phyloP scores from a whole-genome alignment of 2,888 invertebrate genomes.

The Ennomos erosarius region DNA sequence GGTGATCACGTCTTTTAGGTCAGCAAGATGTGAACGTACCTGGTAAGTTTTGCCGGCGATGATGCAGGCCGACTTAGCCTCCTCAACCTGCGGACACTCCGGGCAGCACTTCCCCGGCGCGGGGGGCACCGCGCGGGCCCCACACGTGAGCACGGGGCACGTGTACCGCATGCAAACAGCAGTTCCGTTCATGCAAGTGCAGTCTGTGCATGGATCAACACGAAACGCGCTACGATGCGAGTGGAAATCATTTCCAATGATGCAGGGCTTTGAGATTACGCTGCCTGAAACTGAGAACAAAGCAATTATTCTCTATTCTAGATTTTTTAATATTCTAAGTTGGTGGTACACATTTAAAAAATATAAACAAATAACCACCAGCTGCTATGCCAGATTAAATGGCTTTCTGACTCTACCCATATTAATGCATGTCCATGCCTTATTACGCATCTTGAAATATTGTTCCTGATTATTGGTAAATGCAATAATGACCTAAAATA shows the following conservation, averaged over 20 bases:
- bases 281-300: slow-evolving; percentile 63
- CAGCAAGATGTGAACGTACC: slow-evolving; percentile 74
- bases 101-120: slow-evolving; percentile 90
- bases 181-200: slow-evolving; percentile 92
- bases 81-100: slow-evolving; percentile 89
- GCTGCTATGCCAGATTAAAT: too few relatives aligned
- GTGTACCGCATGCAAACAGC: slow-evolving; percentile 92
- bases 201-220: slow-evolving; percentile 93
- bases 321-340: background rate
- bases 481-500: too few relatives aligned
- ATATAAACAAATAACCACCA: too few relatives aligned
- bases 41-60: slow-evolving; percentile 88
- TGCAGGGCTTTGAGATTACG: slow-evolving; percentile 84
- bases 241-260: slow-evolving; percentile 89
- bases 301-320: background rate
- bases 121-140: slow-evolving; percentile 88
- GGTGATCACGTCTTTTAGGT: too few relatives aligned
- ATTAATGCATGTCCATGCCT: too few relatives aligned
- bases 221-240: slow-evolving; percentile 87
- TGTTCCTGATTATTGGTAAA: too few relatives aligned
- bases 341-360: background rate
- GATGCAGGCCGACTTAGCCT: slow-evolving; percentile 88
- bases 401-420: too few relatives aligned
- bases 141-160: slow-evolving; percentile 96
- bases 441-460: too few relatives aligned